These are phyloP conservation scores for Tricholaema leucomelas DNA, from an alignment of 2,113 vertebrate genomes.

Conservation along the genomic window DNA sequence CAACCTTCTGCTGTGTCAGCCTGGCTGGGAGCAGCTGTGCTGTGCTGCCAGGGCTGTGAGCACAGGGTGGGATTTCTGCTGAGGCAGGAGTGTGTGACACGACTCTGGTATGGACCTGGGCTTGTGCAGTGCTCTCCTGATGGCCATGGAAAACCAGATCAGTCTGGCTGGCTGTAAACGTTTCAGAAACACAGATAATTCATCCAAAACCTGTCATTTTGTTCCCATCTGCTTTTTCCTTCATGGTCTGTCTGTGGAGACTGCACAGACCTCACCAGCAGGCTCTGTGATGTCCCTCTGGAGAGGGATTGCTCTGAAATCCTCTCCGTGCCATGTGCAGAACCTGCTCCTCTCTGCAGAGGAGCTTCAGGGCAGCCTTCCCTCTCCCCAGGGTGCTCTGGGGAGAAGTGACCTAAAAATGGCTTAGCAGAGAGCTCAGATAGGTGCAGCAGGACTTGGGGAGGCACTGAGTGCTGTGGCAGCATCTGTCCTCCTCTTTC, in stretches of 20 bases:
- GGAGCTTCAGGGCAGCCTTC: not conserved
- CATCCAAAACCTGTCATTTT: not conserved
- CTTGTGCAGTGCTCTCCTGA: not conserved
- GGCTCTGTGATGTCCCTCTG: not conserved
- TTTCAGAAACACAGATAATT: not conserved
- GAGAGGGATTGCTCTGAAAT: not conserved
- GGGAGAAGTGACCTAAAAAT: not conserved
- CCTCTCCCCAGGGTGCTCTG: not conserved
- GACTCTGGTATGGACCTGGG: not conserved
- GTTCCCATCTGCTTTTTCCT: not conserved
- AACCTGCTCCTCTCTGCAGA: not conserved
- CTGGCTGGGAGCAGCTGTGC: fast-evolving
- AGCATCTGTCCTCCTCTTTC: not conserved
- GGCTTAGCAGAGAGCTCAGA: not conserved
- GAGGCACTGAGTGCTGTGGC: not conserved
- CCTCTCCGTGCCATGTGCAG: not conserved
- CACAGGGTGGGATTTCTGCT: not conserved
- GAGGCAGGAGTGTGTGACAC: not conserved
- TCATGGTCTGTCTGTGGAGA: not conserved
- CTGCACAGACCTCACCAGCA: not conserved
- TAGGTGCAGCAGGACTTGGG: not conserved
- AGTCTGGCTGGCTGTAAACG: not conserved
- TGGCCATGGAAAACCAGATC: not conserved
- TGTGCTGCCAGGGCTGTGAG: not conserved
- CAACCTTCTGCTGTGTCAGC: not conserved